A percentile compares a stretch with the other conserved stretches of the same genome.
Evolutionary conservation across 2,797 vertebrate genomes (phyloP).

Genomic region (Enteromius radiatus): DNA sequence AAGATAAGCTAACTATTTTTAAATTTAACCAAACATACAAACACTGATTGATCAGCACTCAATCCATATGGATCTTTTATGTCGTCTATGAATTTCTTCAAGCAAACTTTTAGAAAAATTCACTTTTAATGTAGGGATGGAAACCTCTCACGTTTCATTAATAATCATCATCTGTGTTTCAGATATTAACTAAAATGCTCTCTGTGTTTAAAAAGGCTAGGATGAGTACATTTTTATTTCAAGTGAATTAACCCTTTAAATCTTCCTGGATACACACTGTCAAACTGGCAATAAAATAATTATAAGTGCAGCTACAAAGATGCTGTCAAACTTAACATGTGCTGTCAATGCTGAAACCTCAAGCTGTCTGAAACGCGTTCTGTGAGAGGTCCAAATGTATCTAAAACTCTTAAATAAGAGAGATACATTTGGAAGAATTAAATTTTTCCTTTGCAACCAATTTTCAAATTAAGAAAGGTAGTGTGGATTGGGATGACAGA

Average conservation of each 20-base stretch:
- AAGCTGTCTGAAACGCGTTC: background rate
- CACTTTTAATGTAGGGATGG: background rate
- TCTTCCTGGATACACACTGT: background rate
- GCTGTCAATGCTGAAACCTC: background rate
- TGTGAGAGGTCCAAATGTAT: background rate
- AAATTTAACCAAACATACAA: no score
- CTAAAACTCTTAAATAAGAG: background rate
- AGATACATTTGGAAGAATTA: background rate
- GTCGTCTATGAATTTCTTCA: background rate
- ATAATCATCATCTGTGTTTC: background rate
- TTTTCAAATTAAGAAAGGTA: background rate
- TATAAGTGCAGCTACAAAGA: background rate
- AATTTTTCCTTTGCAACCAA: background rate
- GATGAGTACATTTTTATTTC: background rate
- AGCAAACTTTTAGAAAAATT: background rate
- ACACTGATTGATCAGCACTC: background rate
- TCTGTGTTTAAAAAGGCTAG: background rate
- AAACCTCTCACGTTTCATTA: background rate
- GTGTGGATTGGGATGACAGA: background rate
- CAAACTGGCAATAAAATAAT: background rate
- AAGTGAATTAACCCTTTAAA: background rate
- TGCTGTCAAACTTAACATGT: background rate
- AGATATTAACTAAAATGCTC: background rate
- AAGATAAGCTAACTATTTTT: background rate
- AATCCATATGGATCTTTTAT: background rate